These are phyloP conservation scores for Aramus guarauna DNA, from an alignment of 2,113 vertebrate species.

Conservation along the genomic window DNA sequence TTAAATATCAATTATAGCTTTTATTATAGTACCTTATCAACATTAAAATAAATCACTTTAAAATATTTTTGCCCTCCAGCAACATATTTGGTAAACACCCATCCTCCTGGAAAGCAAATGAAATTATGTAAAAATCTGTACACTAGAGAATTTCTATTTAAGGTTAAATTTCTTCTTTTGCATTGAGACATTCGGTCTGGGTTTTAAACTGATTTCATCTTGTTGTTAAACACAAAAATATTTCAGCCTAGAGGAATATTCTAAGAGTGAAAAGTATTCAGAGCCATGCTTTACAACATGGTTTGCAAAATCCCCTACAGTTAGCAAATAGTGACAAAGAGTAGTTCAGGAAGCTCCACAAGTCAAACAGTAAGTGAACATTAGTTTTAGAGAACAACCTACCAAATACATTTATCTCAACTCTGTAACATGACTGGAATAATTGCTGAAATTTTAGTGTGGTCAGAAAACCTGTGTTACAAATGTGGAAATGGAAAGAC, in stretches of 20 bases:
- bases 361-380: background rate
- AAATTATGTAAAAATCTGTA: background rate
- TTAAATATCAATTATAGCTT: background rate
- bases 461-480: background rate
- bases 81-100: background rate
- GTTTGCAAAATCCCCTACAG: background rate
- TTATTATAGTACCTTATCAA: background rate
- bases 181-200: background rate
- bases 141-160: background rate
- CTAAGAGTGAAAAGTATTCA: background rate
- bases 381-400: background rate
- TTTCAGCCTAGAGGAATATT: background rate
- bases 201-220: background rate
- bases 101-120: background rate
- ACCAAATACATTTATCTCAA: background rate
- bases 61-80: background rate
- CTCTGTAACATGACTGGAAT: background rate
- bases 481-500: background rate
- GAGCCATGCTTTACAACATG: background rate
- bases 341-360: background rate
- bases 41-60: background rate
- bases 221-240: background rate
- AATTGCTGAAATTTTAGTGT: background rate
- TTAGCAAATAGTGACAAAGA: background rate
- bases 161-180: background rate